Evolutionary conservation across 2,888 invertebrate species (phyloP).

Genomic region (Acanthosepion esculentum): DNA sequence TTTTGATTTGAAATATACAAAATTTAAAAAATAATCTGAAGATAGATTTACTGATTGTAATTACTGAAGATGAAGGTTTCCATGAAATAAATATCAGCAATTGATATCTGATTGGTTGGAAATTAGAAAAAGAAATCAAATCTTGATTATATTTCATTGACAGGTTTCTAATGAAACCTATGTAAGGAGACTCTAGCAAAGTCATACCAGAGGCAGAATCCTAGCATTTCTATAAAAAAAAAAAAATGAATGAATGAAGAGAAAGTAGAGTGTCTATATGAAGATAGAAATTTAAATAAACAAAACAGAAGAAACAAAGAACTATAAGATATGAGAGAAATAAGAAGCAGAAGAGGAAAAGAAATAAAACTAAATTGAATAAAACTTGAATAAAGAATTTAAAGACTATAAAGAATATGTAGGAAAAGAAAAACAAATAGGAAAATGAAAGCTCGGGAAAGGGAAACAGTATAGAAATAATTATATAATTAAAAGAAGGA

Average conservation of each 20-base stretch:
- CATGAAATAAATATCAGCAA: not conserved
- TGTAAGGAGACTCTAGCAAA: not conserved
- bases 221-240: not conserved
- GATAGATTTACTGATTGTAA: not conserved
- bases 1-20: not conserved
- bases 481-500: not conserved
- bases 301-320: not conserved
- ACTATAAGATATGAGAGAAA: not conserved
- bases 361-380: not conserved
- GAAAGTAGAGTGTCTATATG: not conserved
- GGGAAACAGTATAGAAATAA: not conserved
- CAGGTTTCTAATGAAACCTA: not conserved
- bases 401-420: not conserved
- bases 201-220: not conserved
- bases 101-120: slow-evolving; percentile 33
- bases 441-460: not conserved
- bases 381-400: not conserved
- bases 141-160: not conserved
- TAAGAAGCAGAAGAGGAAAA: not conserved
- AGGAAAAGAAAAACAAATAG: not conserved
- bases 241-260: not conserved
- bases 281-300: not conserved
- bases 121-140: slow-evolving; percentile 16
- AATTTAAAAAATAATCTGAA: not conserved
- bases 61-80: not conserved